A percentile compares a stretch with the other conserved stretches of the same genome.
Evolutionary conservation across 2,888 invertebrate species (phyloP).

Genomic region (Andrena flavipes): DNA sequence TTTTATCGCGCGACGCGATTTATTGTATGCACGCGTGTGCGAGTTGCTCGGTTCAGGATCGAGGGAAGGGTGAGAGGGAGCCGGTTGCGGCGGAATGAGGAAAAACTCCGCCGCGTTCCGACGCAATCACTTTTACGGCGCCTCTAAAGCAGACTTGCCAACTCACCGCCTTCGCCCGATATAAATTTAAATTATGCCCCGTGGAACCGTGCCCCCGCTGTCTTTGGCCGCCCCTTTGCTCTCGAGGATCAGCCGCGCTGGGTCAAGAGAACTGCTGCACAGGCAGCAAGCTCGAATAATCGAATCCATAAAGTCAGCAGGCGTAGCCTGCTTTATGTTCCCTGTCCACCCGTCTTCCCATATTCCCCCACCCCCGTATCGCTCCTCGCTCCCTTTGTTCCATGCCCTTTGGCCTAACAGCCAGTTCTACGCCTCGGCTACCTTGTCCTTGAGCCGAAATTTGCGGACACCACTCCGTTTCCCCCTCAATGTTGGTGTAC

Average conservation of each 20-base stretch:
- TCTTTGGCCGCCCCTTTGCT: conserved; percentile 2
- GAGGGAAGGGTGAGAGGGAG: conserved; percentile 3
- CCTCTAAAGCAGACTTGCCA: conserved; percentile 55
- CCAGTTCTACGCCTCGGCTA: background rate
- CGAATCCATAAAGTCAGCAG: conserved; percentile 74
- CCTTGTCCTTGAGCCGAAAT: background rate
- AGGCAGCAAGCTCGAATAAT: conserved; percentile 71
- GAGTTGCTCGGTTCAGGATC: background rate
- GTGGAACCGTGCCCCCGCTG: conserved; percentile 4
- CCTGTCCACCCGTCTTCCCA: conserved; percentile 29
- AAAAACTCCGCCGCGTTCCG: conserved; percentile 41
- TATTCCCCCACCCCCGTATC: background rate
- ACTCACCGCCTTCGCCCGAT: conserved; percentile 52
- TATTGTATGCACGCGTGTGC: background rate
- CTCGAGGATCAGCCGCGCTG: conserved; percentile 36
- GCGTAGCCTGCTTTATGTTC: conserved; percentile 65
- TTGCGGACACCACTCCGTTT: background rate
- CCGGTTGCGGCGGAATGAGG: conserved; percentile 6
- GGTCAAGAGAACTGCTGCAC: conserved; percentile 64
- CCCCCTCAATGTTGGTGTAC: background rate
- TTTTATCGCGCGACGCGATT: background rate
- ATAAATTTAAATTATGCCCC: conserved; percentile 73
- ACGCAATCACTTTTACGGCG: conserved; percentile 61
- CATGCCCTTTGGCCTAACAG: background rate
- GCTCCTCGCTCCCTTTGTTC: background rate